Evolutionary conservation across 2,113 vertebrate species (phyloP), one percentile per base, ranked within the genome.

Genomic region (Smithornis capensis): DNA sequence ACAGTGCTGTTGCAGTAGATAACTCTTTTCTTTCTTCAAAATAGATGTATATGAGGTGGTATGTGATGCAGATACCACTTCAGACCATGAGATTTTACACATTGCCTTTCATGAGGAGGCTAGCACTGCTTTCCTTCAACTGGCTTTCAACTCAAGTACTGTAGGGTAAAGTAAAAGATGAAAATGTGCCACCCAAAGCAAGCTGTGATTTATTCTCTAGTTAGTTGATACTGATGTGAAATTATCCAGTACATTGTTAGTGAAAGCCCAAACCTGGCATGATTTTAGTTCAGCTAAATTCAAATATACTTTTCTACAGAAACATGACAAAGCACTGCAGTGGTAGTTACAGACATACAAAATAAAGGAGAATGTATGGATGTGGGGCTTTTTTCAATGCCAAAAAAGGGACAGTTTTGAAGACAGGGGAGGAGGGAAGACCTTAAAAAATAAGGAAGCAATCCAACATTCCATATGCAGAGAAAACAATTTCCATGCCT

Each of bases 401-500:
- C 47, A 87, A 77, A 77, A 55, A 78, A 89, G 86, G 93, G 75
- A 67, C 65, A 94, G 55, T 84, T 94, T 89, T 71, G 56, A 89
- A 92, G 45, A 68, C 76, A 78, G 14, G 7, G 29, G 77, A 78
- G 62, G 56, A 84, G 75, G 31, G 67, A 96, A 94, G 87, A 64
- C 75, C 95, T 96, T 95, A 95, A 93, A 94, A 97, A 95, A 96
- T 94, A 92, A 96, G 90, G 57, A 96, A 97, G 75, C 5, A 27
- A 83, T 95, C 78, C 79, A 96, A 97, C 93, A 98, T 98, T 98
- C 98, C 98, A 97, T 98, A 98, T 98, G 98, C 97, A 97, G 96
- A 98, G 97, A 97, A 99, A 98, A 98, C 98, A 98, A 98, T 98
- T 98, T 98, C 98, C 98, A 98, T 97, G 98, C 98, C 97, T 98